Conservation (phyloP, 1,140 invertebrate species). For the Listronotus oregonensis region DNA sequence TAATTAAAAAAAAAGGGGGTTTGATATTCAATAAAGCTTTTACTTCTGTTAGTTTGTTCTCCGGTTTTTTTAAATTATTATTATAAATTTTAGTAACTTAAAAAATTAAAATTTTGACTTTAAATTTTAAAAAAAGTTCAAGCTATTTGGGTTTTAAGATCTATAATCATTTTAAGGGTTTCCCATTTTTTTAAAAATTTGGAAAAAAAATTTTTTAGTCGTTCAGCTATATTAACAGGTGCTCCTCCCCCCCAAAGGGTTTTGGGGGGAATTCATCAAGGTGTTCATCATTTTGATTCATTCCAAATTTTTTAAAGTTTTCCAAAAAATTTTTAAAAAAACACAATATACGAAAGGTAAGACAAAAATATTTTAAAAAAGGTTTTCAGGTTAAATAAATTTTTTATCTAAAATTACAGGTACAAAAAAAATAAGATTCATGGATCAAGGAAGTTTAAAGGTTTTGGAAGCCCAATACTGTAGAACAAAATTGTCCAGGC, state of each 20-base stretch:
- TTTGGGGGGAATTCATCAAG: slow-evolving; percentile 92
- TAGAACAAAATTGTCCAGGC: too few species aligned
- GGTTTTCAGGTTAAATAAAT: neutral
- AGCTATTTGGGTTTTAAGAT: too few species aligned
- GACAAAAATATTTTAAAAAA: slow-evolving; percentile 1
- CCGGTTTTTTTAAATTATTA: slow-evolving; percentile 64
- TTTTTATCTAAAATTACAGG: too few species aligned
- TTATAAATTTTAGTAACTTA: slow-evolving; percentile 2
- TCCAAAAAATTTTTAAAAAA: slow-evolving; percentile 71
- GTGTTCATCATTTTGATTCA: slow-evolving; percentile 87
- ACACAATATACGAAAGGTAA: slow-evolving; percentile 73
- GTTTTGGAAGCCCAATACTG: too few species aligned
- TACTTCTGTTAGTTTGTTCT: slow-evolving; percentile 88
- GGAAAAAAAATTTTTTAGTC: slow-evolving; percentile 58
- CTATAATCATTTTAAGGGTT: too few species aligned
- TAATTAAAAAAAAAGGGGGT: slow-evolving; percentile 73
- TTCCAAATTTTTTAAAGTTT: slow-evolving; percentile 77
- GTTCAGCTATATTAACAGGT: slow-evolving; percentile 84
- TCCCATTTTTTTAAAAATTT: too few species aligned
- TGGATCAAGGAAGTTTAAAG: too few species aligned
- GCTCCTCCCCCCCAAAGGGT: slow-evolving; percentile 89
- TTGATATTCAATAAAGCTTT: slow-evolving; percentile 89
- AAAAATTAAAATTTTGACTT: too few species aligned
- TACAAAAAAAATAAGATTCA: too few species aligned
- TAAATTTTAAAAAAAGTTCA: too few species aligned